phyloP scores from a whole-genome alignment of 1,140 invertebrate genomes.

The Campoletis sonorensis region DNA sequence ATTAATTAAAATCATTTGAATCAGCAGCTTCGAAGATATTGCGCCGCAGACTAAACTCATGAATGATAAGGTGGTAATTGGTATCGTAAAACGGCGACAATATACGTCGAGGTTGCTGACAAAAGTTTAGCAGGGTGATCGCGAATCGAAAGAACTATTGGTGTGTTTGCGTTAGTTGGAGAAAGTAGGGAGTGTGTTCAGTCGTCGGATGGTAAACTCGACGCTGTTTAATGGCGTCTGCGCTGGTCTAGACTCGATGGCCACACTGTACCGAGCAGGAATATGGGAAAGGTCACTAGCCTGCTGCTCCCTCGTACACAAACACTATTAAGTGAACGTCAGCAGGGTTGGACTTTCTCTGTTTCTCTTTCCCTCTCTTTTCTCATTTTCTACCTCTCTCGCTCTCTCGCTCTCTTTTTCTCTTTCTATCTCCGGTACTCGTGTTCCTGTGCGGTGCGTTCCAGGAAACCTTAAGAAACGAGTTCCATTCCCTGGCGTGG shows the following conservation, averaged over 20 bases:
- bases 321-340: slow-evolving; percentile 32
- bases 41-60: too few relatives aligned
- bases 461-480: slow-evolving; percentile 38
- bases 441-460: not conserved
- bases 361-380: not conserved
- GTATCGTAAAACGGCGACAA: too few relatives aligned
- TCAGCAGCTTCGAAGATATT: too few relatives aligned
- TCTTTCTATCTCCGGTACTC: not conserved
- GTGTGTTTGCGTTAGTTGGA: slow-evolving; percentile 7
- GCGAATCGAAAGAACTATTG: not conserved
- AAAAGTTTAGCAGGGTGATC: not conserved
- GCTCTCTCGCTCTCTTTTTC: not conserved
- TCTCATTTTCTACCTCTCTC: not conserved
- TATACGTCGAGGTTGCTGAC: not conserved
- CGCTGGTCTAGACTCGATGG: slow-evolving; percentile 30
- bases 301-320: slow-evolving; percentile 33
- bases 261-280: slow-evolving; percentile 20
- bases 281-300: slow-evolving; percentile 29
- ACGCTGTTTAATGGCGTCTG: slow-evolving; percentile 17
- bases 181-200: slow-evolving; percentile 1
- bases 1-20: too few relatives aligned
- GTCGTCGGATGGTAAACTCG: slow-evolving; percentile 2
- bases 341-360: slow-evolving; percentile 25
- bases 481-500: slow-evolving; percentile 12
- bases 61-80: too few relatives aligned